Evolutionary conservation across 2,888 invertebrate species (phyloP), one percentile per base, ranked within the genome.

Genomic region (Campoletis raptor): DNA sequence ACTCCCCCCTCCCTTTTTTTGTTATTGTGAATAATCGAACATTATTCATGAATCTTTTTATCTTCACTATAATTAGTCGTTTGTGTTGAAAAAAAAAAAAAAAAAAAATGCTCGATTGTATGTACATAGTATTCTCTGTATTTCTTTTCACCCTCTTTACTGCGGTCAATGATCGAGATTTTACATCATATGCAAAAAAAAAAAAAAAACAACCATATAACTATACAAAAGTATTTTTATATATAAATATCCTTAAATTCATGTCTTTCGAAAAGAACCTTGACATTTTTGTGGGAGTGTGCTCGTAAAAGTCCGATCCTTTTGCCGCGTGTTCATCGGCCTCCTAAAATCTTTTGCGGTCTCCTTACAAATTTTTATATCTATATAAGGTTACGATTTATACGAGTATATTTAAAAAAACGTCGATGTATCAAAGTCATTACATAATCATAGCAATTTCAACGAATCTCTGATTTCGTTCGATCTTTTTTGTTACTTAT

Each of bases 201-300:
- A 24, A 37, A 30, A 45, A n/a, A n/a, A n/a, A n/a, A n/a, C n/a
- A n/a, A n/a, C n/a, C 45, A 37, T 81, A 73, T 48, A 64, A n/a
- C 8, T 72, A 61, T 64, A 79, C 37, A 6, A 15, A 42, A 5
- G n/a, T 21, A 21, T 52, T 3, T 18, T 15, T 54, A 6, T 54
- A 54, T 21, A 61, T 61, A 61, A 61, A 61, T 61, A 61, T 61
- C 30, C 57, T 12, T n/a, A 36, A 66, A 52, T 73, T 81, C 73
- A 66, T 40, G 52, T 52, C 7, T 61, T 24, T 66, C 42, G 73
- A 70, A 72, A 85, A 89, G 89, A 87, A 83, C 89, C 91, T 91
- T 90, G 90, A 90, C 90, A 90, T 89, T 91, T 91, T 89, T 89
- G 87, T 89, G 76, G 76, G 88, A 83, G 76, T 85, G 72, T 73